Conservation (phyloP, 92 coral and sea anemone species). For the Diadumene lineata region DNA sequence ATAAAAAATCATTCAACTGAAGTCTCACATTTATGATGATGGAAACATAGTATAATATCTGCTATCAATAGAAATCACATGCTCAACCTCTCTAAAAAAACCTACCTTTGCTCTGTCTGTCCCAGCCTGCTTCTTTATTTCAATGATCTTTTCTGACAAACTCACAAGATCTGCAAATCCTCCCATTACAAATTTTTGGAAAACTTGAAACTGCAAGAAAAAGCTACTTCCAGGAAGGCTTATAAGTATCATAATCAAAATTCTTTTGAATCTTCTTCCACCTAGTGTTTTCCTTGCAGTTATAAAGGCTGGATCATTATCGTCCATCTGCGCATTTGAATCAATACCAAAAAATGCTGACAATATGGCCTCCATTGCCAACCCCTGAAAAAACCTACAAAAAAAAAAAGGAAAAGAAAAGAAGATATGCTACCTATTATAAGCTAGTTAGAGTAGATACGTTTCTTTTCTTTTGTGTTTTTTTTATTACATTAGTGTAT, state of each 20-base stretch:
- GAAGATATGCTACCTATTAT: too few relatives aligned
- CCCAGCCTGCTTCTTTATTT: neutral
- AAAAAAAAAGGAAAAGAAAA: too few relatives aligned
- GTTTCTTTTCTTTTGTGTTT: too few relatives aligned
- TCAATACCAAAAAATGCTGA: constrained; percentile 64
- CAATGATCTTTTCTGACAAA: constrained; percentile 6
- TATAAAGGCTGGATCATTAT: constrained; percentile 56
- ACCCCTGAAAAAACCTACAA: constrained; percentile 51
- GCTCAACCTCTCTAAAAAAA: too few relatives aligned
- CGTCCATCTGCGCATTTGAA: constrained; percentile 58
- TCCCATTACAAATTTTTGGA: constrained; percentile 30
- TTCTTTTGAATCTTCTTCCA: neutral
- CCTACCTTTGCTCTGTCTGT: neutral
- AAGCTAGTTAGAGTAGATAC: too few relatives aligned
- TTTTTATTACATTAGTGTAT: too few relatives aligned
- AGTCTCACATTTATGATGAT: too few relatives aligned
- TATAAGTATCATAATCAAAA: constrained; percentile 6
- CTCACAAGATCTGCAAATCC: neutral
- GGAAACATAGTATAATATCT: too few relatives aligned
- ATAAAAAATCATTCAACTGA: too few relatives aligned
- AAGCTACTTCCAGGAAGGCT: constrained; percentile 37
- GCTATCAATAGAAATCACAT: too few relatives aligned
- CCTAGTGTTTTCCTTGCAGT: constrained; percentile 31
- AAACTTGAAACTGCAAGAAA: constrained; percentile 4
- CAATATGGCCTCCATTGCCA: constrained; percentile 67